Conservation (phyloP, 2,797 vertebrate genomes). For the Rhadinocentrus ornatus region DNA sequence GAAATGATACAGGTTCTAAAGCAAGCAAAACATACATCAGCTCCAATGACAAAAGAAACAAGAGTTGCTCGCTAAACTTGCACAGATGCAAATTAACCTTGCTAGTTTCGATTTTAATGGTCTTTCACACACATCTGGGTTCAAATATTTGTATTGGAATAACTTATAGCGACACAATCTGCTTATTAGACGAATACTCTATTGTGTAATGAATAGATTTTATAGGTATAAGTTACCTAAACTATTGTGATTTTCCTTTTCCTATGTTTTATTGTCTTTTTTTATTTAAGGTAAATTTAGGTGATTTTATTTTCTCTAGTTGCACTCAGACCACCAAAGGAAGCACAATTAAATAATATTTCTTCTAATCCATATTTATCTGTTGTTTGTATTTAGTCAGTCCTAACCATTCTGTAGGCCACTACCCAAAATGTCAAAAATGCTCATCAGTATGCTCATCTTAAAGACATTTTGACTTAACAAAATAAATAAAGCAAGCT, state of each 20-base stretch:
- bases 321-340: not conserved
- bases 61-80: constrained; percentile 1
- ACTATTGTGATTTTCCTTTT: not conserved
- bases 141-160: too few relatives aligned
- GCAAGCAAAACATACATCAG: not conserved
- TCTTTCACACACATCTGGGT: not conserved
- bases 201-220: too few relatives aligned
- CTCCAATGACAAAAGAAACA: constrained; percentile 25
- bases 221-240: not conserved
- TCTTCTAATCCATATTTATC: too few relatives aligned
- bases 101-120: not conserved
- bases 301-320: not conserved
- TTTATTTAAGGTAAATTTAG: too few relatives aligned
- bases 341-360: not conserved
- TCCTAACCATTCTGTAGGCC: too few relatives aligned
- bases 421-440: not conserved
- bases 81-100: not conserved
- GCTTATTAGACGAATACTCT: too few relatives aligned
- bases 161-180: too few relatives aligned
- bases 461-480: too few relatives aligned
- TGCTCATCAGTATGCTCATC: too few relatives aligned
- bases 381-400: too few relatives aligned
- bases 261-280: too few relatives aligned
- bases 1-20: not conserved
- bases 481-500: too few relatives aligned